A percentile compares a stretch with the other conserved stretches of the same genome.
Conservation (phyloP, 2,113 vertebrate species). For the Salvelinus namaycush region DNA sequence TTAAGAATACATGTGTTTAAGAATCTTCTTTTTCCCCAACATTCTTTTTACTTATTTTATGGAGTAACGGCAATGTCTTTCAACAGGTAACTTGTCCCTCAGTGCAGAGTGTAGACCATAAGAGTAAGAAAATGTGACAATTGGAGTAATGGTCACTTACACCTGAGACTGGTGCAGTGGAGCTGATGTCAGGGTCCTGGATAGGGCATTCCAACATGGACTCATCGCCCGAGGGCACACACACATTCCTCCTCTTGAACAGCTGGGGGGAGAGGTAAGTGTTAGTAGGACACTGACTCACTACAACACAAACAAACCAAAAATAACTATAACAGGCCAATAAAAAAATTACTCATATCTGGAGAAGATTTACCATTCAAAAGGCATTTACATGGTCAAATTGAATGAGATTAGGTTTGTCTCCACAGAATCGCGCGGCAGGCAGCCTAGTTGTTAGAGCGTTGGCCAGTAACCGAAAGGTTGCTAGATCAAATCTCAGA, state of each 20-base stretch:
- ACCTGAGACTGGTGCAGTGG: conserved; percentile 92
- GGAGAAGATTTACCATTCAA: not conserved
- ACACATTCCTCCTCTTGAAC: conserved; percentile 96
- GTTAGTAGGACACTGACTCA: not conserved
- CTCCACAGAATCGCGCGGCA: too few relatives aligned
- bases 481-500: too few relatives aligned
- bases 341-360: too few relatives aligned
- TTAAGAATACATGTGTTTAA: not conserved
- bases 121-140: not conserved
- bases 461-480: too few relatives aligned
- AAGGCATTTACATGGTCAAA: not conserved
- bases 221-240: conserved; percentile 85
- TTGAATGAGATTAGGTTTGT: not conserved
- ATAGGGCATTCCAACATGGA: conserved; percentile 84
- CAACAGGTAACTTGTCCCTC: too few relatives aligned
- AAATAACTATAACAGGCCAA: too few relatives aligned
- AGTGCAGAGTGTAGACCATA: conserved; percentile 5
- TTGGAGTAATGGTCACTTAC: conserved; percentile 62
- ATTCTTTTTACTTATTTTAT: not conserved
- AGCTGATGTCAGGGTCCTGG: conserved; percentile 95
- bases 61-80: too few relatives aligned
- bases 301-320: not conserved
- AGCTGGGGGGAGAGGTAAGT: conserved; percentile 69
- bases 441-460: too few relatives aligned
- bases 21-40: not conserved